These are phyloP conservation scores for Sebastolobus alascanus DNA, from an alignment of 2,797 vertebrate genomes.

Conservation along the genomic window DNA sequence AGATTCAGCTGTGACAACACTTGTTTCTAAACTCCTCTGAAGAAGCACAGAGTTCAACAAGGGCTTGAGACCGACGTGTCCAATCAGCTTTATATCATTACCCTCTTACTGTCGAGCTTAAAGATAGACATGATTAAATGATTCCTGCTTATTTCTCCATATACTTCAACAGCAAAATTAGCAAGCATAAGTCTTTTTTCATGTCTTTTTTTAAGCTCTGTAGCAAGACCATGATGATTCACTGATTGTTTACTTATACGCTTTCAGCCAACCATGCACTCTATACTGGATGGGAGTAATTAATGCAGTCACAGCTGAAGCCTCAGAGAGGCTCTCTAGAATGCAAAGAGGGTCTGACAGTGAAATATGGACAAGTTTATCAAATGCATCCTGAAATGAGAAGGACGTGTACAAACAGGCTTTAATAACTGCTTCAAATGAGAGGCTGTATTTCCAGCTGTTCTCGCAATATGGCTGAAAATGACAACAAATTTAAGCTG, in stretches of 20 bases:
- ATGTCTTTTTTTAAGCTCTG: slow-evolving; percentile 40
- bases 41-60: slow-evolving; percentile 38
- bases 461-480: neutral
- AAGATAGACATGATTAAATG: slow-evolving; percentile 44
- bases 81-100: slow-evolving; percentile 30
- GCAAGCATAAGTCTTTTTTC: slow-evolving; percentile 37
- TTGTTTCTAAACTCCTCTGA: slow-evolving; percentile 39
- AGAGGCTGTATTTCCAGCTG: slow-evolving; percentile 2
- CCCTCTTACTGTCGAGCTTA: slow-evolving; percentile 24
- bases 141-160: slow-evolving; percentile 33
- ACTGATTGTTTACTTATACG: slow-evolving; percentile 66
- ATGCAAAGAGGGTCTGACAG: slow-evolving; percentile 55
- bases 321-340: slow-evolving; percentile 52
- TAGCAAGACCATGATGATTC: slow-evolving; percentile 52
- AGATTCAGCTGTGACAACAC: slow-evolving; percentile 61
- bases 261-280: slow-evolving; percentile 62
- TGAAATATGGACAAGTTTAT: slow-evolving; percentile 51
- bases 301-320: slow-evolving; percentile 68
- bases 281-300: slow-evolving; percentile 67
- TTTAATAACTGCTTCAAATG: slow-evolving; percentile 44
- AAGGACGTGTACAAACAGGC: neutral
- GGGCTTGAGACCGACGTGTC: slow-evolving; percentile 37
- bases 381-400: slow-evolving; percentile 33
- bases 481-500: neutral
- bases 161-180: slow-evolving; percentile 52